Evolutionary conservation across 2,888 invertebrate genomes (phyloP), one percentile per base, ranked within the genome.

Genomic region (Clostera curtula): DNA sequence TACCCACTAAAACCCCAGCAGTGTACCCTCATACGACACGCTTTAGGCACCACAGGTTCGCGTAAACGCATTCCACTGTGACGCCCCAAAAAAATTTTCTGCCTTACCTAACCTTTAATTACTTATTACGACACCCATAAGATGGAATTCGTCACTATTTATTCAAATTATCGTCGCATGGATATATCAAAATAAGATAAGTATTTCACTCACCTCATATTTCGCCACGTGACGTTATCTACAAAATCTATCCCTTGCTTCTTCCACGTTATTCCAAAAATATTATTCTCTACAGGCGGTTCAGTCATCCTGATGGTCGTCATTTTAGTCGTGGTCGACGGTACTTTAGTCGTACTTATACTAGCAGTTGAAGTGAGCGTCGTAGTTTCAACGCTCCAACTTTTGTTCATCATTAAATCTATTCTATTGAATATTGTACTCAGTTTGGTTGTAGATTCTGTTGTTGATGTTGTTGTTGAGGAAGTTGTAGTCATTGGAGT

Each of bases 341-440:
- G 56, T 10, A 56, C 39, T 49, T 61, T 75, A 5, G 72, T 69
- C 29, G 75, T 73, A 53, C 75, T 80, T 62, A 79, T 50, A 53
- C 79, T 80, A 65, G 73, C 69, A 31, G 84, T 82, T 30, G 80
- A 72, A 36, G 74, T 74, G 5, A 74, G 48, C 9, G 79, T 80
- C 8, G 82, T 80, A 1, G 83, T 83, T 49, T 82, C 80, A 23
- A 83, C 80, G 48, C 82, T 83, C 83, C 83, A 83, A 75, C 82
- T 82, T 50, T 75, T 82, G 44, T 83, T 83, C 63, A 82, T 65
- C 69, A 82, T 74, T 58, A 83, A 57, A 54, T 82, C 80, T 74
- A 82, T 72, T 58, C 71, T 80, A 67, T 79, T 80, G 51, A 77
- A 80, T 43, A 75, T 59, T 49, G 82, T 77, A 46, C 74, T 80